phyloP scores from a whole-genome alignment of 2,797 vertebrate species.

The Labeo calbasu region DNA sequence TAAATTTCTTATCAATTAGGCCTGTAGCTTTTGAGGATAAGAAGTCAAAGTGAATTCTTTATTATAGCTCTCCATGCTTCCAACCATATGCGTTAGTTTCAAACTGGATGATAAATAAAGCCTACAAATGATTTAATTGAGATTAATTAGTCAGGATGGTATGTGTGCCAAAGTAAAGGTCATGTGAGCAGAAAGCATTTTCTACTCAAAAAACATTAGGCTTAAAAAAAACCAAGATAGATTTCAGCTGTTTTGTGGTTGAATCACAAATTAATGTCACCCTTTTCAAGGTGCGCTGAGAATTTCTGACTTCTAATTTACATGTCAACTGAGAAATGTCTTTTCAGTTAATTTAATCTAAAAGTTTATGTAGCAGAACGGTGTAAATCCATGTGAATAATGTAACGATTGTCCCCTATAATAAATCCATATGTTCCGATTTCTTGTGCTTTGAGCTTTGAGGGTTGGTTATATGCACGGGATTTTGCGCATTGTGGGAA shows the following conservation, averaged over 20 bases:
- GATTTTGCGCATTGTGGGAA: not conserved
- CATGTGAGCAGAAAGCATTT: constrained; percentile 22
- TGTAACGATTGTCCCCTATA: not conserved
- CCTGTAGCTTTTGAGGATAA: constrained; percentile 2
- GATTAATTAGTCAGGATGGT: not conserved
- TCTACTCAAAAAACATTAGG: not conserved
- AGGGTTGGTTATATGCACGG: not conserved
- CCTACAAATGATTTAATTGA: not conserved
- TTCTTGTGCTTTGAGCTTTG: not conserved
- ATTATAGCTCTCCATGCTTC: not conserved
- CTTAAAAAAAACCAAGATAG: not conserved
- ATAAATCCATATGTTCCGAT: not conserved
- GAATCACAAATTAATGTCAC: constrained; percentile 4
- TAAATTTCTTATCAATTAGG: not conserved
- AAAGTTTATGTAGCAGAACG: not conserved
- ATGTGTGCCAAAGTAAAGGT: constrained; percentile 26
- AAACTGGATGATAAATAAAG: constrained; percentile 15
- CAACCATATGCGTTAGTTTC: not conserved
- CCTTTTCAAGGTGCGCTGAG: not conserved
- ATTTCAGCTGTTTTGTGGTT: not conserved
- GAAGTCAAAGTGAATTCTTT: not conserved
- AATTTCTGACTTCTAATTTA: not conserved
- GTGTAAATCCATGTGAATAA: not conserved
- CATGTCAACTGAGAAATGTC: constrained; percentile 16
- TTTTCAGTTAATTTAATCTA: constrained; percentile 12